Conservation (phyloP, 1,140 invertebrate species). For the Drosophila willistoni region DNA sequence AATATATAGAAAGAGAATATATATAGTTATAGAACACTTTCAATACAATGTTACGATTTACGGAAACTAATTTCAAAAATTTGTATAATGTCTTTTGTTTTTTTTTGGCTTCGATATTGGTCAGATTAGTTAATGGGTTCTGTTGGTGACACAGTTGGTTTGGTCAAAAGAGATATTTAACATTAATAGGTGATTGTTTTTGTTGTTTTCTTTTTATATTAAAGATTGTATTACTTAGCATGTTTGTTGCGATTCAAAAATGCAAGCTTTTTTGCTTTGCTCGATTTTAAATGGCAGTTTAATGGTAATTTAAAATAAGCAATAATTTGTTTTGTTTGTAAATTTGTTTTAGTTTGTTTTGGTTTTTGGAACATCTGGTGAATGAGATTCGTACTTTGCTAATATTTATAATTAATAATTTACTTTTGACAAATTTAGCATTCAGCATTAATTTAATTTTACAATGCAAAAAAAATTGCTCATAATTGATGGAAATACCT, state of each 20-base stretch:
- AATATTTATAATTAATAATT: slow-evolving; percentile 25
- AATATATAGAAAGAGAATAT: slow-evolving; percentile 8
- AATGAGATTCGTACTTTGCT: slow-evolving; percentile 67
- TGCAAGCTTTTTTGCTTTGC: slow-evolving; percentile 13
- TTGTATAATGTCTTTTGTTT: slow-evolving; percentile 15
- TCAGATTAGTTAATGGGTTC: slow-evolving; percentile 21
- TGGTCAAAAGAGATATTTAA: slow-evolving; percentile 35
- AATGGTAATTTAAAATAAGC: slow-evolving; percentile 57
- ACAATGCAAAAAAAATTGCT: slow-evolving; percentile 60
- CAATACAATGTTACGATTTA: slow-evolving; percentile 10
- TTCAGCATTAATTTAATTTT: slow-evolving; percentile 28
- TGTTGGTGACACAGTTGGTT: slow-evolving; percentile 13
- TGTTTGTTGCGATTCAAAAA: slow-evolving; percentile 12
- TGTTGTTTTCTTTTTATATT: slow-evolving; percentile 15
- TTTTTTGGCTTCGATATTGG: slow-evolving; percentile 37
- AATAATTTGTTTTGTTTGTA: slow-evolving; percentile 40
- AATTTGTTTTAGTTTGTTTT: slow-evolving; percentile 53
- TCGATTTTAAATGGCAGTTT: slow-evolving; percentile 64
- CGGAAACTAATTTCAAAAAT: slow-evolving; percentile 24
- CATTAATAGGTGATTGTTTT: slow-evolving; percentile 5
- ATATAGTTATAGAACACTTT: neutral
- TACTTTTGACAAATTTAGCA: slow-evolving; percentile 16
- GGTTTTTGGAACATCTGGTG: slow-evolving; percentile 40
- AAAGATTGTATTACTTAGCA: slow-evolving; percentile 9
- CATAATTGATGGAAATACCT: slow-evolving; percentile 47